Base-by-base conservation (phyloP, 2,797 vertebrate genomes). In the Phoebastria nigripes region DNA sequence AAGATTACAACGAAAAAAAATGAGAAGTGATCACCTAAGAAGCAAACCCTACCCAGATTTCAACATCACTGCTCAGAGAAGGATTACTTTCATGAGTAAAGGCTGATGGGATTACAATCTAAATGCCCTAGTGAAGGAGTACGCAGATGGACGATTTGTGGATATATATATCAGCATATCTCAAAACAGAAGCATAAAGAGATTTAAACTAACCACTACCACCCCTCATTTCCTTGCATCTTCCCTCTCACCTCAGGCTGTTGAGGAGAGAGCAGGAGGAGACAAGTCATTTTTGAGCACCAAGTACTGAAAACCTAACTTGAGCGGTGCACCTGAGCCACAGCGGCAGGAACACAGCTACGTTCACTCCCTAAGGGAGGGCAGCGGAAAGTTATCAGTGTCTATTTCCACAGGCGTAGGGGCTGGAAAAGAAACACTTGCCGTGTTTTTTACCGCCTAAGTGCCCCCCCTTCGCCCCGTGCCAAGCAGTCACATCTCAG, bases 141-240 rank as follows among this genome's bases (percentile, higher is more conserved):
- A n/a, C 1, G 15, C 49, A 73, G 35, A 76, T 5, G 25, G 62
- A 19, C 9, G 5, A 51, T 4, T 3, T 17, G 26, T 16, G 20
- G 35, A 7, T 52, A 0, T 3, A 7, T 52, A 0, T 3, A 24
- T 7, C 87, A 49, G 14, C 6, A 0, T 2, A 39, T 21, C 56
- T 42, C 14, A 41, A 42, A 67, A 35, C 6, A 39, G 42, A 21
- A 20, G 19, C 24, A 31, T 47, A 56, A 54, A 33, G 8, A 25
- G 37, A 59, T 26, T 39, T 17, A 20, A 49, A 70, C 39, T 26
- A 6, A 12, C 13, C 7, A 29, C 47, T 6, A 7, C 5, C 28
- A 29, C 8, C 6, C 39, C 33, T 77, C 31, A 8, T 18, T 74
- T 37, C 37, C 46, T 49, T 1, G 2, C 41, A n/a, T 13, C 58